phyloP scores from a whole-genome alignment of 1,140 invertebrate genomes.

The Chelonus insularis region DNA sequence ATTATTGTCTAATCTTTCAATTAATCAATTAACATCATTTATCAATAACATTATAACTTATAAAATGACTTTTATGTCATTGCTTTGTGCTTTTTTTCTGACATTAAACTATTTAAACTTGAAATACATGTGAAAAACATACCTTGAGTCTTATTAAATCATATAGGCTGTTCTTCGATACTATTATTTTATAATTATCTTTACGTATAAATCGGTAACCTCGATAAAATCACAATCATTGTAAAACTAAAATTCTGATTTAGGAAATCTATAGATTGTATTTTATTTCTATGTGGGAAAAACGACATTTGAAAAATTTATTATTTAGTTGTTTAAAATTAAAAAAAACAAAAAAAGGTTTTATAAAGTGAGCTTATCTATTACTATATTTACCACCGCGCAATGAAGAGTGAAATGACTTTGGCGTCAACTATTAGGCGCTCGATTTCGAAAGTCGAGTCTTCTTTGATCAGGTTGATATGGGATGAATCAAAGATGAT shows the following conservation, averaged over 20 bases:
- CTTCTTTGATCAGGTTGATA: neutral
- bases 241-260: constrained; percentile 35
- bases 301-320: neutral
- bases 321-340: neutral
- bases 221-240: constrained; percentile 58
- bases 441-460: constrained; percentile 21
- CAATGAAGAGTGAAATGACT: constrained; percentile 16
- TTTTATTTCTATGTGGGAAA: neutral
- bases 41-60: neutral
- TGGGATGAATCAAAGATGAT: neutral
- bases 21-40: constrained; percentile 1
- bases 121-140: neutral
- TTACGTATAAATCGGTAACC: constrained; percentile 57
- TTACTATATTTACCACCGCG: neutral
- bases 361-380: neutral
- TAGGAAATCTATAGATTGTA: neutral
- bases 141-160: neutral
- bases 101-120: constrained; percentile 5
- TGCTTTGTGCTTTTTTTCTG: too few relatives aligned
- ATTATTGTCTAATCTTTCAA: too few relatives aligned
- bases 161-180: neutral
- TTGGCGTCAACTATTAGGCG: constrained; percentile 15
- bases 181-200: constrained; percentile 34
- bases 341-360: neutral
- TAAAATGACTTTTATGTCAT: neutral